Percentiles rank a stretch among this genome's conserved stretches.
These are phyloP conservation scores for Caenorhabditis imperialis DNA, from an alignment of 2,888 invertebrate genomes.

Conservation along the genomic window DNA sequence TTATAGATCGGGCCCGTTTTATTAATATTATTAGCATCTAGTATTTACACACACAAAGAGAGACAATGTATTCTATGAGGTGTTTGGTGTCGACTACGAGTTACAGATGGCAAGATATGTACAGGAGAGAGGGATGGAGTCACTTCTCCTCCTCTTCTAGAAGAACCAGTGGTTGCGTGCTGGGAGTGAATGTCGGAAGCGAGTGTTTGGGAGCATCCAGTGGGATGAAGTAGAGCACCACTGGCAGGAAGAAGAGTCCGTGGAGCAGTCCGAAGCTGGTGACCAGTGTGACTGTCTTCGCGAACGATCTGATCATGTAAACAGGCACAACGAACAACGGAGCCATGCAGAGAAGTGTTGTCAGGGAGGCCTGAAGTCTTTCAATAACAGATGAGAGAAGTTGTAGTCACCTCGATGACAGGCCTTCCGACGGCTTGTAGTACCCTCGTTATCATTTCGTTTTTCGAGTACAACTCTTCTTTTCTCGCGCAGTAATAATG, in stretches of 20 bases:
- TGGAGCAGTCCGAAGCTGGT: conserved; percentile 67
- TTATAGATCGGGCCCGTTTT: conserved; percentile 28
- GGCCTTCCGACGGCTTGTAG: conserved; percentile 68
- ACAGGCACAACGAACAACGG: conserved; percentile 73
- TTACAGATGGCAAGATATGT: conserved; percentile 20
- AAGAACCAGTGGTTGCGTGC: conserved; percentile 36
- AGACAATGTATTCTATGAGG: conserved; percentile 15
- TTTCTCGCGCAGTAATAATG: conserved; percentile 82
- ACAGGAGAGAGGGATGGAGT: neutral
- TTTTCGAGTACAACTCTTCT: conserved; percentile 26
- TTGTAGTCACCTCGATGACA: conserved; percentile 64
- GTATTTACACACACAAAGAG: conserved; percentile 46
- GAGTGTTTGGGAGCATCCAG: conserved; percentile 28
- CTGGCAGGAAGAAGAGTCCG: conserved; percentile 72
- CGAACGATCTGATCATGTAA: conserved; percentile 72
- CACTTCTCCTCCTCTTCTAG: conserved; percentile 33
- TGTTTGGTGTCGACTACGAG: conserved; percentile 28
- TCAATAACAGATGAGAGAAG: neutral
- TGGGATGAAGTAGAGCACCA: conserved; percentile 59
- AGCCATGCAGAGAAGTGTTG: conserved; percentile 73
- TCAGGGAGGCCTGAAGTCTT: conserved; percentile 65
- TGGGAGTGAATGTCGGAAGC: conserved; percentile 25
- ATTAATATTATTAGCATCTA: conserved; percentile 52
- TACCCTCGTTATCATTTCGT: conserved; percentile 54
- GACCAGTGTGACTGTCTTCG: conserved; percentile 65